These are phyloP conservation scores for Pristionchus entomophagus DNA, from an alignment of 2,888 invertebrate species.

Conservation along the genomic window DNA sequence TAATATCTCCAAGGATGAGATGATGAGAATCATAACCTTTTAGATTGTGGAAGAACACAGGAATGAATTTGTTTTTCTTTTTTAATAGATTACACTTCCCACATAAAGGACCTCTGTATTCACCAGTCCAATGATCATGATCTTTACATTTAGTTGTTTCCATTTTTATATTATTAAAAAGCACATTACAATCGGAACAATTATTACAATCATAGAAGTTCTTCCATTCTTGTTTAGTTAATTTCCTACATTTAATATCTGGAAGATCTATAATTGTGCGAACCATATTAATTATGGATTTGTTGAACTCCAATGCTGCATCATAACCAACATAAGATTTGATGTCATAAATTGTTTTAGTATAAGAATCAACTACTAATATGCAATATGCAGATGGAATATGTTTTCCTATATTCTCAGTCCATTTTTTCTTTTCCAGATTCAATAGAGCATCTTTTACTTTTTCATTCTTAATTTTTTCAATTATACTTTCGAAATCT, in stretches of 20 bases:
- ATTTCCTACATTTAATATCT: constrained; percentile 45
- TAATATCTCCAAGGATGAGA: constrained; percentile 50
- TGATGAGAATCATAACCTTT: constrained; percentile 60
- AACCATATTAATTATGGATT: constrained; percentile 51
- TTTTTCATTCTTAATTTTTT: constrained; percentile 9
- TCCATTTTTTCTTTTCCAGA: too few species aligned
- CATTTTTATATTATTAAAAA: constrained; percentile 25
- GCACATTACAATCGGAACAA: constrained; percentile 49
- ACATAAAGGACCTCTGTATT: constrained; percentile 54
- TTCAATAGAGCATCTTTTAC: constrained; percentile 48
- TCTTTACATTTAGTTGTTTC: constrained; percentile 48
- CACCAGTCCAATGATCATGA: constrained; percentile 57
- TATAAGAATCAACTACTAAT: constrained; percentile 46
- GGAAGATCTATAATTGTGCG: constrained; percentile 50
- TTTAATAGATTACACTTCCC: constrained; percentile 52
- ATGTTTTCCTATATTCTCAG: constrained; percentile 54
- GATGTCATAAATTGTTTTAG: constrained; percentile 42
- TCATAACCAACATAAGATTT: constrained; percentile 51
- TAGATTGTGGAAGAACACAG: constrained; percentile 56
- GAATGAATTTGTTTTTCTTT: constrained; percentile 54
- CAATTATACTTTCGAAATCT: constrained; percentile 55
- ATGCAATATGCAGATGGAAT: constrained; percentile 51
- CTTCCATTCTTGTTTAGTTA: constrained; percentile 48
- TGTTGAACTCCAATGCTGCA: constrained; percentile 52
- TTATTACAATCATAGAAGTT: constrained; percentile 33